Percentiles rank a stretch among this genome's conserved stretches.
phyloP scores from a whole-genome alignment of 2,888 invertebrate genomes.

The Hyppa rectilinea region DNA sequence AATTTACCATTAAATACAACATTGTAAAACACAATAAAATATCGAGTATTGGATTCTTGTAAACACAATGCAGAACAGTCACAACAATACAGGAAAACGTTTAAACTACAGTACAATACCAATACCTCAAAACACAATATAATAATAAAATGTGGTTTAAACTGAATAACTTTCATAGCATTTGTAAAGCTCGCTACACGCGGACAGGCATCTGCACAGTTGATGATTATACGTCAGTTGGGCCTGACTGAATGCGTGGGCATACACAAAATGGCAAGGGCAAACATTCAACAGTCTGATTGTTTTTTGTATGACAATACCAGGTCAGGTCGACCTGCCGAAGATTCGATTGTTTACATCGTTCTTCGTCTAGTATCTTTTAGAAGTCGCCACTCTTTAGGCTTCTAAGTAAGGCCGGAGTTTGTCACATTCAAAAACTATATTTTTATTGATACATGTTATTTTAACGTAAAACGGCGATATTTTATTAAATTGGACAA shows the following conservation, averaged over 20 bases:
- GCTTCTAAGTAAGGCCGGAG: background rate
- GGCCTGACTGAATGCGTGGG: background rate
- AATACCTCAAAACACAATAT: slow-evolving; percentile 4
- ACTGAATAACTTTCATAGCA: background rate
- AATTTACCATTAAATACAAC: background rate
- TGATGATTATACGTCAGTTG: no score
- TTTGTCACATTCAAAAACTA: background rate
- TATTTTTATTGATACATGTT: no score
- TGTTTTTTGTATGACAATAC: no score
- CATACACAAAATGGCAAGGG: background rate
- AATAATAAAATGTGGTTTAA: slow-evolving; percentile 21
- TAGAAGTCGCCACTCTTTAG: background rate
- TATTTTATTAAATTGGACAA: no score
- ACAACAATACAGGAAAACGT: slow-evolving; percentile 9
- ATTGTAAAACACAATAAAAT: background rate
- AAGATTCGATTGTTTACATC: background rate
- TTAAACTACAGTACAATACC: slow-evolving; percentile 5
- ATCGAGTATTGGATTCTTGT: background rate
- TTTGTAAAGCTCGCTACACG: slow-evolving; percentile 2
- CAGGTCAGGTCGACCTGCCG: no score
- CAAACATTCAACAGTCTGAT: no score
- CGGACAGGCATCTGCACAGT: background rate
- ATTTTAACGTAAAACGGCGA: no score
- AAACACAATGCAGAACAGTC: background rate
- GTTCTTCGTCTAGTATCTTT: background rate